Conservation (phyloP, 2,113 vertebrate genomes). For the Microcebus jonahi region DNA sequence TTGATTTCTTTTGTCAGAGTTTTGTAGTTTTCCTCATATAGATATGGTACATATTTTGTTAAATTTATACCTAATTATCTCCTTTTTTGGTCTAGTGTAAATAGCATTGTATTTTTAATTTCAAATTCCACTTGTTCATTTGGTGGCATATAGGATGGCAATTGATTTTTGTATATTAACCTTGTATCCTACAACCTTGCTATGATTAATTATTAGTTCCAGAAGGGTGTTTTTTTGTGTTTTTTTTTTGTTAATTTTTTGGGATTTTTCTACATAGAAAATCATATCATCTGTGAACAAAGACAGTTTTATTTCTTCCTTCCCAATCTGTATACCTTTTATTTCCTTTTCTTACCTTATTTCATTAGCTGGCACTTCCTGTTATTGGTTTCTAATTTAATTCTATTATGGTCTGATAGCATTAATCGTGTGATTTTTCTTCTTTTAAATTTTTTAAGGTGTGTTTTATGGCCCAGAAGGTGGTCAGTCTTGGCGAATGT, state of each 20-base stretch:
- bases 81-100: neutral
- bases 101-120: neutral
- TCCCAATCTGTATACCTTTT: neutral
- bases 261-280: neutral
- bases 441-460: neutral
- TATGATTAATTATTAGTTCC: neutral
- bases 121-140: neutral
- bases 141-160: neutral
- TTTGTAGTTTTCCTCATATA: neutral
- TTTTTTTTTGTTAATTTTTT: neutral
- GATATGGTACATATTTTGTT: neutral
- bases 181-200: neutral
- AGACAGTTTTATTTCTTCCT: neutral
- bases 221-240: neutral
- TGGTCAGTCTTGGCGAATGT: neutral
- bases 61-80: neutral
- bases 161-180: neutral
- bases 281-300: neutral
- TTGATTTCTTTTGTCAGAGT: neutral
- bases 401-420: neutral
- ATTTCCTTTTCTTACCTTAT: neutral
- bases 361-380: neutral
- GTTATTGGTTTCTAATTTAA: slow-evolving; percentile 1
- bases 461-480: neutral
- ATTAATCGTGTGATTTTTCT: neutral